phyloP scores from a whole-genome alignment of 92 coral and sea anemone genomes.

The Phenganax subtilis region DNA sequence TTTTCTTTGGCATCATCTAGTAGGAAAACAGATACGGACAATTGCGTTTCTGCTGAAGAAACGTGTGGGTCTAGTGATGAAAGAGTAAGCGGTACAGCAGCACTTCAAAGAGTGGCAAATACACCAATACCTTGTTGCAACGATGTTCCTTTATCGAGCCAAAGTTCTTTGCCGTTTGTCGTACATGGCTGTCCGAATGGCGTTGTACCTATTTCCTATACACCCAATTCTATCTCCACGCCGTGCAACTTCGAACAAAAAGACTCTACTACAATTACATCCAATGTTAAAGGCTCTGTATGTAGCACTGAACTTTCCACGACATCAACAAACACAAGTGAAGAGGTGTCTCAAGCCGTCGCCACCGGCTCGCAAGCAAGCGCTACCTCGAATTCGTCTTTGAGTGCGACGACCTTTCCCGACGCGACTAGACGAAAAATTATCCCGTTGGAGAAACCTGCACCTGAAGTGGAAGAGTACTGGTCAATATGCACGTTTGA shows the following conservation, averaged over 20 bases:
- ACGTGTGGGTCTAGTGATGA: not conserved
- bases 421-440: not conserved
- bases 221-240: not conserved
- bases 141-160: not conserved
- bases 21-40: not conserved
- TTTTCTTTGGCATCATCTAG: slow-evolving; percentile 19
- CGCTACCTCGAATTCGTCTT: not conserved
- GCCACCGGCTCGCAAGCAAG: not conserved
- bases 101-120: not conserved
- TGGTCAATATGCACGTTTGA: not conserved
- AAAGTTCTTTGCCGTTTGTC: slow-evolving; percentile 14
- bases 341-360: not conserved
- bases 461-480: not conserved
- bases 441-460: slow-evolving; percentile 2
- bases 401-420: not conserved
- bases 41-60: not conserved
- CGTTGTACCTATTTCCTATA: slow-evolving; percentile 18
- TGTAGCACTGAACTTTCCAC: not conserved
- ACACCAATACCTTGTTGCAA: not conserved
- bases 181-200: slow-evolving; percentile 23
- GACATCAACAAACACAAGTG: not conserved
- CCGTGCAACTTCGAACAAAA: not conserved
- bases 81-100: not conserved
- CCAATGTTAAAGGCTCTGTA: not conserved
- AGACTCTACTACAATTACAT: not conserved